Evolutionary conservation across 2,113 vertebrate genomes (phyloP).

Genomic region (Dipodomys merriami): DNA sequence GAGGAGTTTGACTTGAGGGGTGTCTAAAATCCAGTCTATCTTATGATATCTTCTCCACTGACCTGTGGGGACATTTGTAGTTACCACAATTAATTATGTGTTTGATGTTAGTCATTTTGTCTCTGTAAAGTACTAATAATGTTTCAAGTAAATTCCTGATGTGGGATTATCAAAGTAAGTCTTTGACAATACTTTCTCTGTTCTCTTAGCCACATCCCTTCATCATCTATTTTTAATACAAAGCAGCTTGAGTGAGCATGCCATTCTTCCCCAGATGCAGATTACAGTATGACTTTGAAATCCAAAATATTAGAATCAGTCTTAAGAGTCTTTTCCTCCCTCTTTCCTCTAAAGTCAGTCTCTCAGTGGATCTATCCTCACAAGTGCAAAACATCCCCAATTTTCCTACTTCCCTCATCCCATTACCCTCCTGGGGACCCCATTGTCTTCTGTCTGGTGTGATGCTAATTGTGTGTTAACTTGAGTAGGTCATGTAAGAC

Average conservation of each 20-base stretch:
- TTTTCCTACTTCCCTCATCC: not conserved
- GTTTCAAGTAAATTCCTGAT: not conserved
- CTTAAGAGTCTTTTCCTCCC: not conserved
- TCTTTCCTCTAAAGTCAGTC: not conserved
- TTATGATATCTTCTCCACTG: not conserved
- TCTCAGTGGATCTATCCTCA: not conserved
- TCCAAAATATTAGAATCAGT: not conserved
- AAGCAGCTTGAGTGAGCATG: not conserved
- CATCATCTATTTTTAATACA: not conserved
- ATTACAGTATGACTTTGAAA: not conserved
- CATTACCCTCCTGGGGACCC: not conserved
- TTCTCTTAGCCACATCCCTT: fast-evolving
- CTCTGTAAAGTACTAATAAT: not conserved
- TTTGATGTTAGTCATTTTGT: not conserved
- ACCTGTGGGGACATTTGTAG: not conserved
- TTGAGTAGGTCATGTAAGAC: not conserved
- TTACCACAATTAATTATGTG: not conserved
- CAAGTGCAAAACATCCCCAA: not conserved
- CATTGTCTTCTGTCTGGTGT: not conserved
- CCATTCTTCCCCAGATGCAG: not conserved
- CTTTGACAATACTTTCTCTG: not conserved
- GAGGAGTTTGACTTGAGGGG: not conserved
- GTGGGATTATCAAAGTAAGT: not conserved
- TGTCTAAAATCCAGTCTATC: not conserved
- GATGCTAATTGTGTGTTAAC: not conserved